Evolutionary conservation across 2,888 invertebrate species (phyloP).

Genomic region (Dyspetes luteomarginatus): DNA sequence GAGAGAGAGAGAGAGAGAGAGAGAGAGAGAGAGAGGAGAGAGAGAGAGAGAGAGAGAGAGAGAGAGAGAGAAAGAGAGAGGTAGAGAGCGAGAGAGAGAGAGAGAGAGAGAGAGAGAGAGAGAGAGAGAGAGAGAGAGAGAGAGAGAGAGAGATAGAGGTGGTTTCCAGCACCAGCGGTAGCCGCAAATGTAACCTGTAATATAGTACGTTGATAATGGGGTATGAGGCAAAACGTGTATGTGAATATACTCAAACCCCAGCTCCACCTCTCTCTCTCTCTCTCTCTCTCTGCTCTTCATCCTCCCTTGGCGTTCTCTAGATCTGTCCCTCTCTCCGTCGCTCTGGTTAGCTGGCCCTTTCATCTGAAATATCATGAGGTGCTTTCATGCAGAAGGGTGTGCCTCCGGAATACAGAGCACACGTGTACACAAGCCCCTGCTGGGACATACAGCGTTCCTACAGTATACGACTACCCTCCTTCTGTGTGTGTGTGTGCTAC

Average conservation of each 20-base stretch:
- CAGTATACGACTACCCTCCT: too few species aligned
- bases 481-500: neutral
- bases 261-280: slow-evolving; percentile 4
- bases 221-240: slow-evolving; percentile 23
- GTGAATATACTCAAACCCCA: slow-evolving; percentile 1
- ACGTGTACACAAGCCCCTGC: slow-evolving; percentile 43
- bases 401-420: slow-evolving; percentile 57
- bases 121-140: too few species aligned
- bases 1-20: too few species aligned
- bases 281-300: slow-evolving; percentile 19
- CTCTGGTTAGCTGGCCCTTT: slow-evolving; percentile 45
- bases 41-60: too few species aligned
- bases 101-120: too few species aligned
- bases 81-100: too few species aligned
- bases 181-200: slow-evolving; percentile 68
- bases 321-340: slow-evolving; percentile 13
- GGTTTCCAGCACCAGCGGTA: slow-evolving; percentile 59
- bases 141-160: slow-evolving; percentile 41
- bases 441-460: slow-evolving; percentile 20
- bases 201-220: slow-evolving; percentile 46
- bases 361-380: slow-evolving; percentile 68
- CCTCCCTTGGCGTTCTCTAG: neutral
- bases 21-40: too few species aligned
- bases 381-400: slow-evolving; percentile 68
- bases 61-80: too few species aligned